Conservation (phyloP, 1,140 invertebrate species). For the Limonius californicus region DNA sequence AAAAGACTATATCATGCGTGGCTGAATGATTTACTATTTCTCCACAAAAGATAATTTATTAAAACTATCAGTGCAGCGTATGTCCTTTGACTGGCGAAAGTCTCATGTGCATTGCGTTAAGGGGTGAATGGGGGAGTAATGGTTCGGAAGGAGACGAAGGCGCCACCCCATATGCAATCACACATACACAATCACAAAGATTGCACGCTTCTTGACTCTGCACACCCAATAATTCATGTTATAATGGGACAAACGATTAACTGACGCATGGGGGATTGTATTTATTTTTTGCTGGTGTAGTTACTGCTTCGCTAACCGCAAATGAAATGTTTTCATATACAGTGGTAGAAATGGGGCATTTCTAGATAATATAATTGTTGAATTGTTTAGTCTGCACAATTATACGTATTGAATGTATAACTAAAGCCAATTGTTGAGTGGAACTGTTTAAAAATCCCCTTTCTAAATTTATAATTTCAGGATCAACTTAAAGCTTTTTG, state of each 20-base stretch:
- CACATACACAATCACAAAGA: slow-evolving; percentile 18
- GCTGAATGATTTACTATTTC: not conserved
- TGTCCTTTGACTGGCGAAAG: not conserved
- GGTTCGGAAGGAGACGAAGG: slow-evolving; percentile 15
- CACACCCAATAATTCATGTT: slow-evolving; percentile 17
- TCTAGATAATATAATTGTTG: no score
- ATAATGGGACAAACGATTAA: slow-evolving; percentile 18
- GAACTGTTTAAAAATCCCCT: no score
- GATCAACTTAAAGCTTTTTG: no score
- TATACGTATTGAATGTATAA: no score
- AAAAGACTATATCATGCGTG: no score
- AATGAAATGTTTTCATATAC: not conserved
- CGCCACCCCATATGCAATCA: slow-evolving; percentile 11
- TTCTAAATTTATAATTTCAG: not conserved
- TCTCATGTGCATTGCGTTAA: slow-evolving; percentile 4
- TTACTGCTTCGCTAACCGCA: not conserved
- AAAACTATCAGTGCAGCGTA: slow-evolving; percentile 15
- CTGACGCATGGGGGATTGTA: slow-evolving; percentile 13
- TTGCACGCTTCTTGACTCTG: slow-evolving; percentile 15
- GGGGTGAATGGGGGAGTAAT: slow-evolving; percentile 16
- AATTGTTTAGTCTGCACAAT: no score
- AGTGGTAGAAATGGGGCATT: no score
- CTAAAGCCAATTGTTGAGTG: no score
- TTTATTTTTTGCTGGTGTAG: slow-evolving; percentile 6
- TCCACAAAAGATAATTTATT: slow-evolving; percentile 12